Evolutionary conservation across 2,113 vertebrate genomes (phyloP), one percentile per base, ranked within the genome.

Genomic region (Progne subis): DNA sequence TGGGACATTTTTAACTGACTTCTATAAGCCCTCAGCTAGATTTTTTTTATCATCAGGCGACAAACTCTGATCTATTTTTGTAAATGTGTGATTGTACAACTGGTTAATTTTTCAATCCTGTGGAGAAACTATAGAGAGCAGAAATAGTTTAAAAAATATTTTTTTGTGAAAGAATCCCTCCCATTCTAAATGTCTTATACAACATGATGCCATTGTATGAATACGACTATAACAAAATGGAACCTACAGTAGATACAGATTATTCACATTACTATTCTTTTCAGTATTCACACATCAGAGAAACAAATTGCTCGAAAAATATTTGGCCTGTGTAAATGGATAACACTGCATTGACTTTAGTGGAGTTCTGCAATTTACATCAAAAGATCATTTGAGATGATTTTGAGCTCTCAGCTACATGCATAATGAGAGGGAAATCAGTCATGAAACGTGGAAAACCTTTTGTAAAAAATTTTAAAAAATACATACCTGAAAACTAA

Each of bases 371-470:
- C 14, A 44, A 52, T 82, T 86, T 78, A n/a, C 12, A 28, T 60
- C 11, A 84, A 60, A 94, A 82, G 18, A n/a, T 56, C 23, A 25
- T 67, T 47, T 91, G 39, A 94, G 26, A 74, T 59, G 5, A 63
- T 46, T 90, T 52, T 56, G 67, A 71, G 18, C 26, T 82, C 34
- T 79, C 59, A 86, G 25, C 20, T 55, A 50, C 34, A 34, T 0
- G 0, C 11, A 37, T 34, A 65, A 70, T 28, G n/a, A 76, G 41
- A 94, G 63, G 11, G 9, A 32, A 50, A n/a, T 56, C 47, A 37
- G 13, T 44, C 0, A 0, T 26, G 13, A 83, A 69, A 72, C 16
- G 49, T 15, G 3, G 20, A 49, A 80, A 80, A 8, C 4, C 2
- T 46, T 88, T 49, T 14, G 12, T 19, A 28, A 79, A 74, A 34